Percentiles rank a stretch among this genome's conserved stretches.
Conservation (phyloP, 2,888 invertebrate species). For the Cerastoderma edule region DNA sequence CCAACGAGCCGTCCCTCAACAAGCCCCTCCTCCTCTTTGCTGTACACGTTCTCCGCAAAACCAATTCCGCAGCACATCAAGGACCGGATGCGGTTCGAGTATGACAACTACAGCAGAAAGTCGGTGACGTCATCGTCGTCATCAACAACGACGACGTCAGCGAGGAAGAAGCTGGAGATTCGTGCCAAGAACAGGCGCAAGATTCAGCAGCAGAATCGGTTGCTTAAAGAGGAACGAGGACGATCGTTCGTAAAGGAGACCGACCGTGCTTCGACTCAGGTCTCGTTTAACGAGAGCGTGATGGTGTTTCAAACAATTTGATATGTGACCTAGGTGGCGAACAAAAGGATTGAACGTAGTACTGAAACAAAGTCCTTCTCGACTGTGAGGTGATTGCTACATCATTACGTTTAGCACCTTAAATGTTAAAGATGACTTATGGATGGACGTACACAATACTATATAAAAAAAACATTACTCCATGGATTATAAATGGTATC, state of each 20-base stretch:
- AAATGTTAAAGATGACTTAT: no score
- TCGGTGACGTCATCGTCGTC: no score
- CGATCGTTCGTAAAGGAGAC: constrained; percentile 11
- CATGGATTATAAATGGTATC: no score
- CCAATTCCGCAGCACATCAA: constrained; percentile 30
- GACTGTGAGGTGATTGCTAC: no score
- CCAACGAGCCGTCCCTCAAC: no score
- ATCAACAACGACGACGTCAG: constrained; percentile 40
- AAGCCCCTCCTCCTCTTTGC: neutral
- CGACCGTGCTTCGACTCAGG: constrained; percentile 45
- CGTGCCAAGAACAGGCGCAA: constrained; percentile 45
- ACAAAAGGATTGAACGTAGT: no score
- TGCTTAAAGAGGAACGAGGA: constrained; percentile 32
- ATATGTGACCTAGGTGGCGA: no score
- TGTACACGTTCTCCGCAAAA: constrained; percentile 30
- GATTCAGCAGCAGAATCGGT: constrained; percentile 45
- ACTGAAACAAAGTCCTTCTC: no score
- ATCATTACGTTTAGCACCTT: no score
- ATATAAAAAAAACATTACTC: no score
- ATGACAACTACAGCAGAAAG: constrained; percentile 51
- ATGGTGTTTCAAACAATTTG: constrained; percentile 56
- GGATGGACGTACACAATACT: no score
- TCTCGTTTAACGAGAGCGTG: constrained; percentile 60
- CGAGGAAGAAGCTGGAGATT: constrained; percentile 45
- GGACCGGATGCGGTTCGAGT: constrained; percentile 41